Percentiles rank a stretch among this genome's conserved stretches.
Conservation (phyloP, 2,797 vertebrate genomes). For the Anableps anableps region DNA sequence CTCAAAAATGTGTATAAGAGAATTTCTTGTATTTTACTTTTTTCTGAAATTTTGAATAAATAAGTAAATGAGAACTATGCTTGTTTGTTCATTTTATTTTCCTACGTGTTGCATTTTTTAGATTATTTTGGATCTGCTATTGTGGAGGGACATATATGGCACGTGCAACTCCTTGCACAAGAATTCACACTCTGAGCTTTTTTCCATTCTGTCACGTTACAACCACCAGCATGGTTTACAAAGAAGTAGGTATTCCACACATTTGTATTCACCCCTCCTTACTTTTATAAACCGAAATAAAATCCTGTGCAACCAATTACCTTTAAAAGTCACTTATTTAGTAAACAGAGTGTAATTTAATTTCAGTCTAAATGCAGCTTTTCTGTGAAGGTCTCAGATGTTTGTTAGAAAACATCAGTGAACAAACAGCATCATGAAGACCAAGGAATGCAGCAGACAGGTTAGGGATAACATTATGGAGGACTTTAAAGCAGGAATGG, state of each 20-base stretch:
- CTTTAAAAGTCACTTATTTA: background rate
- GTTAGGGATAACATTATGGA: too few species aligned
- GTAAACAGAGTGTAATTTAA: too few species aligned
- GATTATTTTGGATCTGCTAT: background rate
- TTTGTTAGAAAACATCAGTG: too few species aligned
- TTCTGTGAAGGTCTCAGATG: too few species aligned
- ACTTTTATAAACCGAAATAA: background rate
- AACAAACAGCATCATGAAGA: too few species aligned
- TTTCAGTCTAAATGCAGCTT: too few species aligned
- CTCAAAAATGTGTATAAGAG: slow-evolving; percentile 83
- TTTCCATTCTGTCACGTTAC: background rate
- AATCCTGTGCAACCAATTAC: background rate
- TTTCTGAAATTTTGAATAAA: slow-evolving; percentile 84
- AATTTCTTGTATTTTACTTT: slow-evolving; percentile 84
- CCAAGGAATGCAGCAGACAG: too few species aligned
- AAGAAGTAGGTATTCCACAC: background rate
- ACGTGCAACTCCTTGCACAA: background rate
- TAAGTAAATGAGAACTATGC: slow-evolving; percentile 73
- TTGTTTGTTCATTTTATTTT: slow-evolving; percentile 26
- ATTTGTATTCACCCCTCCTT: background rate
- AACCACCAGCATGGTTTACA: background rate
- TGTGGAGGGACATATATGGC: background rate
- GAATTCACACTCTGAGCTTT: background rate
- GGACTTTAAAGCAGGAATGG: too few species aligned
- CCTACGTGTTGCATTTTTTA: background rate